Evolutionary conservation across 2,888 invertebrate genomes (phyloP).

Genomic region (Bursaphelenchus okinawaensis): DNA sequence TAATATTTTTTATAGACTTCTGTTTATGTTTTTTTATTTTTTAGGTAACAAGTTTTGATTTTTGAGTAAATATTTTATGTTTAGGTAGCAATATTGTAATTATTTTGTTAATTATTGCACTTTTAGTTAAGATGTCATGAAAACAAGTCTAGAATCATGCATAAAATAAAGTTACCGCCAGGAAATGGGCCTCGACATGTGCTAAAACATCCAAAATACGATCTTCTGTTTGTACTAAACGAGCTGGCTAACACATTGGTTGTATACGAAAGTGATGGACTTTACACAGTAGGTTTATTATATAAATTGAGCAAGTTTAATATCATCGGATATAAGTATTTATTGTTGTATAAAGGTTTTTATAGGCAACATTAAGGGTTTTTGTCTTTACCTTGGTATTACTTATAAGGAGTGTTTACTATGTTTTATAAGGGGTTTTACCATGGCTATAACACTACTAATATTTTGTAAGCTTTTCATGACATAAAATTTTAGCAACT

Average conservation of each 20-base stretch:
- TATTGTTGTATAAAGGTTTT: not conserved
- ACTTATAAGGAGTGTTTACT: no score
- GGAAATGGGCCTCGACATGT: constrained; percentile 23
- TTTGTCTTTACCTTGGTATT: no score
- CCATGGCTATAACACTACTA: no score
- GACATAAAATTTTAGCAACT: not conserved
- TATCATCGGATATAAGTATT: not conserved
- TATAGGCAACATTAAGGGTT: no score
- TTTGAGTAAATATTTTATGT: no score
- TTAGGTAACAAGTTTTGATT: no score
- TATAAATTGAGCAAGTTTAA: not conserved
- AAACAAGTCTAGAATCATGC: not conserved
- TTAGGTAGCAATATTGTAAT: not conserved
- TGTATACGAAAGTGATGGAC: constrained; percentile 12
- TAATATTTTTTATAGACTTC: no score
- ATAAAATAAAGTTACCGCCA: constrained; percentile 8
- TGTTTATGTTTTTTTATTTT: no score
- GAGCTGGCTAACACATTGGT: constrained; percentile 19
- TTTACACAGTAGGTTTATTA: not conserved
- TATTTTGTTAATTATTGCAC: not conserved
- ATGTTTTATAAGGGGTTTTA: not conserved
- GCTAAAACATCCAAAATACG: constrained; percentile 15
- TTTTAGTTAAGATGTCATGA: not conserved
- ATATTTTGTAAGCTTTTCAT: not conserved
- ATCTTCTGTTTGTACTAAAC: constrained; percentile 18